These are phyloP conservation scores for Notamacropus eugenii DNA, from an alignment of 2,797 vertebrate species.

Conservation along the genomic window DNA sequence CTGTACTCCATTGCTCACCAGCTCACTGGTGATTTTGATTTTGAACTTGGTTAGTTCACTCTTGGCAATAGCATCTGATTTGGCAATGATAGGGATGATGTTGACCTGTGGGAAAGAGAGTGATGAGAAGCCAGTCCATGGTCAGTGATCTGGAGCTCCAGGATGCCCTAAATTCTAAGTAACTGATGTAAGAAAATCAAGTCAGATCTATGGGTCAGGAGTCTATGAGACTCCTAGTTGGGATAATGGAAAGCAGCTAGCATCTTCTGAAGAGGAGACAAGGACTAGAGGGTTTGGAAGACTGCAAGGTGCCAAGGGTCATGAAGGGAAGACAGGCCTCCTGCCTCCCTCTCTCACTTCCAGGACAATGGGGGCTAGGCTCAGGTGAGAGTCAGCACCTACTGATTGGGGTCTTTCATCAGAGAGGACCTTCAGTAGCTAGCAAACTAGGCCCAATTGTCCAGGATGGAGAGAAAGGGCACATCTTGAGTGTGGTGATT, in stretches of 20 bases:
- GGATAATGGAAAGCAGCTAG: background rate
- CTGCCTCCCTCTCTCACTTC: background rate
- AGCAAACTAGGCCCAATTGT: background rate
- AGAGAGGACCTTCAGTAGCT: background rate
- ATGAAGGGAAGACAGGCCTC: background rate
- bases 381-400: background rate
- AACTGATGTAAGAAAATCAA: background rate
- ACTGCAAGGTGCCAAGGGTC: background rate
- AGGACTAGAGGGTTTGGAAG: background rate
- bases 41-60: slow-evolving; percentile 99
- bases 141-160: background rate
- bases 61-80: slow-evolving; percentile 98
- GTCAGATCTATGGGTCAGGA: background rate
- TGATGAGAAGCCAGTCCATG: slow-evolving; percentile 16
- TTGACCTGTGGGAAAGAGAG: slow-evolving; percentile 90
- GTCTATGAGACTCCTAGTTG: background rate
- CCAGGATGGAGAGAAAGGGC: background rate
- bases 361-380: background rate
- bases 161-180: slow-evolving; percentile 5
- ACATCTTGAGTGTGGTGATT: background rate
- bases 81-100: slow-evolving; percentile 98
- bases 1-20: slow-evolving; percentile 98
- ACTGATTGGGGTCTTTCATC: background rate
- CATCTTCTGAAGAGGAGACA: background rate
- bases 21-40: slow-evolving; percentile 98